Percentiles rank a stretch among this genome's conserved stretches.
Evolutionary conservation across 1,140 invertebrate genomes (phyloP).

Genomic region (Anastrepha ludens): DNA sequence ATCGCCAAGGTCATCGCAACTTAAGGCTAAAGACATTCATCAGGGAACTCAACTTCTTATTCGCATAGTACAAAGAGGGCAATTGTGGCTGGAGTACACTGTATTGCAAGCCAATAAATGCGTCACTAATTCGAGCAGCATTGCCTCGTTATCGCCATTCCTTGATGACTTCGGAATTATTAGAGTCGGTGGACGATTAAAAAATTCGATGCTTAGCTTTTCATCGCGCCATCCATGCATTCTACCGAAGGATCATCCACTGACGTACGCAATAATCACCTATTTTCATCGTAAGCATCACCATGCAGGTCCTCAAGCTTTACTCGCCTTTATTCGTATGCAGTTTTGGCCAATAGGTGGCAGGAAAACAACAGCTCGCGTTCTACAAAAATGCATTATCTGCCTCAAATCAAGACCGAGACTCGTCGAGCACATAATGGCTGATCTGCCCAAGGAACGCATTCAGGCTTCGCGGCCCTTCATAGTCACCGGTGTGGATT

Average conservation of each 20-base stretch:
- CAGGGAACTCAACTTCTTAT: slow-evolving; percentile 48
- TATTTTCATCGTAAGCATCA: slow-evolving; percentile 51
- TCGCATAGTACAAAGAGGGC: slow-evolving; percentile 57
- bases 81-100: slow-evolving; percentile 54
- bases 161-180: slow-evolving; percentile 18
- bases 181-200: slow-evolving; percentile 34
- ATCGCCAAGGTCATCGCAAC: neutral
- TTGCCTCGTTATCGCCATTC: slow-evolving; percentile 55
- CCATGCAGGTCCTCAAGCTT: slow-evolving; percentile 40
- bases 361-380: neutral
- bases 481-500: slow-evolving; percentile 64
- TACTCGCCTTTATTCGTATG: slow-evolving; percentile 1
- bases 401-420: slow-evolving; percentile 41
- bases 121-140: neutral
- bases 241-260: neutral
- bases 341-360: slow-evolving; percentile 55
- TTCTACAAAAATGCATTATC: slow-evolving; percentile 37
- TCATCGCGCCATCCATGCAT: slow-evolving; percentile 14
- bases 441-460: slow-evolving; percentile 63
- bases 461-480: slow-evolving; percentile 58
- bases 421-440: slow-evolving; percentile 59
- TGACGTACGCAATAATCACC: slow-evolving; percentile 2
- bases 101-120: too few species aligned
- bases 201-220: slow-evolving; percentile 16
- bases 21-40: neutral